Conservation (phyloP, 1,140 invertebrate genomes). For the Chlorops oryzae region DNA sequence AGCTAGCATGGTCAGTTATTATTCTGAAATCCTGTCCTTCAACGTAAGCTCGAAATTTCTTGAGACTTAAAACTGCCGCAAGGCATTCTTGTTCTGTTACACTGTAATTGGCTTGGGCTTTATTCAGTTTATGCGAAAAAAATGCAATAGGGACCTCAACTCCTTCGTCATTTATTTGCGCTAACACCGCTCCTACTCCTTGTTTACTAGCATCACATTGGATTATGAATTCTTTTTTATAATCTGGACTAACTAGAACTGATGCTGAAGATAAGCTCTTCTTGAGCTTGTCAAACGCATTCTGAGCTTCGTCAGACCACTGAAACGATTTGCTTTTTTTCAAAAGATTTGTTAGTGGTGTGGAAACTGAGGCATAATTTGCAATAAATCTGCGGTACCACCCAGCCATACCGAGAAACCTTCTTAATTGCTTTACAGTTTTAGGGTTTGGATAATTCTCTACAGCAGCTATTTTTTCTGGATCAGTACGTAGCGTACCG, state of each 20-base stretch:
- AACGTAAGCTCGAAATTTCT: too few species aligned
- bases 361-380: conserved; percentile 14
- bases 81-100: conserved; percentile 11
- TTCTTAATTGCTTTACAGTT: conserved; percentile 12
- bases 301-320: not conserved
- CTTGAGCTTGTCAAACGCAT: conserved; percentile 3
- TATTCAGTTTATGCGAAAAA: conserved; percentile 9
- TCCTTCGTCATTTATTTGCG: conserved; percentile 1
- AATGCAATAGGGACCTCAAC: conserved; percentile 8
- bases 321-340: not conserved
- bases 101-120: conserved; percentile 11
- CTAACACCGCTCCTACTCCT: conserved; percentile 4
- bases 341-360: conserved; percentile 2
- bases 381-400: conserved; percentile 43
- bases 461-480: conserved; percentile 13
- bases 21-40: too few species aligned
- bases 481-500: conserved; percentile 14
- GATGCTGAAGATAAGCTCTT: not conserved
- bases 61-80: conserved; percentile 5
- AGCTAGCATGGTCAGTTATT: too few species aligned
- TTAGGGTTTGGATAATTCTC: conserved; percentile 15
- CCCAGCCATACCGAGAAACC: conserved; percentile 29
- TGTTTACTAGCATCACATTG: conserved; percentile 13
- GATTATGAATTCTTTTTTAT: conserved; percentile 13
- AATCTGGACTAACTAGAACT: conserved; percentile 17